Evolutionary conservation across 1,140 invertebrate species (phyloP).

Genomic region (Platorchestia sp.): DNA sequence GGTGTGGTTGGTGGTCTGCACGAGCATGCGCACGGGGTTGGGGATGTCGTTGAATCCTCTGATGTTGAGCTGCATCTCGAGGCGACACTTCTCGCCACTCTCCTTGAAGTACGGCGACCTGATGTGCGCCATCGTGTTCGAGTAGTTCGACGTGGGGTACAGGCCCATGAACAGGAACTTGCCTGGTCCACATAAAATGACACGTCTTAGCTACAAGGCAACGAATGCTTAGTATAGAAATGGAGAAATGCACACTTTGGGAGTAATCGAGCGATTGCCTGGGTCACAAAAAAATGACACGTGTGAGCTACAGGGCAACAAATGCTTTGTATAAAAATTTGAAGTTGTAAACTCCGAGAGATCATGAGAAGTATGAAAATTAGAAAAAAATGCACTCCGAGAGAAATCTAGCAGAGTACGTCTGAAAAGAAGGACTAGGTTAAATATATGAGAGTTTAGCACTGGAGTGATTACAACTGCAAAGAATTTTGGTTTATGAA

Average conservation of each 20-base stretch:
- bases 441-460: background rate
- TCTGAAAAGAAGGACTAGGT: background rate
- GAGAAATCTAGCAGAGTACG: background rate
- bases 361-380: background rate
- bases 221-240: conserved; percentile 55
- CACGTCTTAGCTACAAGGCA: conserved; percentile 24
- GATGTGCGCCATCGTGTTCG: conserved; percentile 50
- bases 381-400: background rate
- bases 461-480: too few relatives aligned
- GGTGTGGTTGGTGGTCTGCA: conserved; percentile 37
- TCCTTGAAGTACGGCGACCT: conserved; percentile 35
- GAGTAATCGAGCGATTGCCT: conserved; percentile 54
- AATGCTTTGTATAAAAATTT: too few relatives aligned
- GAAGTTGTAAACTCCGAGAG: too few relatives aligned
- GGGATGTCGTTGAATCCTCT: background rate
- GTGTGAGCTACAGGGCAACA: too few relatives aligned
- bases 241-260: conserved; percentile 45
- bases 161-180: conserved; percentile 56
- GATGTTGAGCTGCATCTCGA: conserved; percentile 9
- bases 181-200: background rate
- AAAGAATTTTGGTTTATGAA: too few relatives aligned
- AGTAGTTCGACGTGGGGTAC: conserved; percentile 47
- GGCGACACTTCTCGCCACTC: conserved; percentile 40
- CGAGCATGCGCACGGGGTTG: conserved; percentile 44
- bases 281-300: too few relatives aligned